Conservation (phyloP, 2,888 invertebrate species). For the Euplexia lucipara region DNA sequence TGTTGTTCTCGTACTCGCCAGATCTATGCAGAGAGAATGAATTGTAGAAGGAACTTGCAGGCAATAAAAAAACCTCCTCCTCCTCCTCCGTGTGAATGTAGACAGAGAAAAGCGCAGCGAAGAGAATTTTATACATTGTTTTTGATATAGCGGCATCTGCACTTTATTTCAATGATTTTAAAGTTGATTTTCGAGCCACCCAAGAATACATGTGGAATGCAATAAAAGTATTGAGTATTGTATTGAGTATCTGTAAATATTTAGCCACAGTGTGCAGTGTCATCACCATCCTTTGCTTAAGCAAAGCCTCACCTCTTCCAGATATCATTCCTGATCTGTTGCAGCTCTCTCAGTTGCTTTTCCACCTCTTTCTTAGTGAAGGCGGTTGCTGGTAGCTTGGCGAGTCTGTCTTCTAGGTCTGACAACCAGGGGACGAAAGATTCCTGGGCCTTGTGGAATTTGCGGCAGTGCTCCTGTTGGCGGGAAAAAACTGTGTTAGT, state of each 20-base stretch:
- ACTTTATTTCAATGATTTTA: too few species aligned
- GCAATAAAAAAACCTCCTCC: too few species aligned
- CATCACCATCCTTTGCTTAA: not conserved
- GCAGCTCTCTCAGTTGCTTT: constrained; percentile 96
- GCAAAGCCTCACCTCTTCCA: constrained; percentile 93
- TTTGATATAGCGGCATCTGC: too few species aligned
- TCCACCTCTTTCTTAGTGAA: constrained; percentile 97
- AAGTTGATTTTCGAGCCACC: too few species aligned
- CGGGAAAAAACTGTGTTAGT: not conserved
- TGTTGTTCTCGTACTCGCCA: constrained; percentile 97
- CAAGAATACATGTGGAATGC: too few species aligned
- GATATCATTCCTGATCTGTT: constrained; percentile 97
- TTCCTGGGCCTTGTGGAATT: constrained; percentile 96
- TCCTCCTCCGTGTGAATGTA: too few species aligned
- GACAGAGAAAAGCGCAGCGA: too few species aligned
- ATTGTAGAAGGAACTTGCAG: too few species aligned
- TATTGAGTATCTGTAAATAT: too few species aligned
- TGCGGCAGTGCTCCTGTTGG: constrained; percentile 95
- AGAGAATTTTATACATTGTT: too few species aligned
- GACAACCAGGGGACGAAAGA: constrained; percentile 97
- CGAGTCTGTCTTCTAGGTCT: constrained; percentile 96
- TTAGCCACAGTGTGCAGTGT: too few species aligned
- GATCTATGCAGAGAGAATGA: constrained; percentile 86
- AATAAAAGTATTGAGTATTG: too few species aligned
- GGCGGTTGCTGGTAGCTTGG: constrained; percentile 94